phyloP scores from a whole-genome alignment of 2,888 invertebrate genomes.

The Dione vanillae region DNA sequence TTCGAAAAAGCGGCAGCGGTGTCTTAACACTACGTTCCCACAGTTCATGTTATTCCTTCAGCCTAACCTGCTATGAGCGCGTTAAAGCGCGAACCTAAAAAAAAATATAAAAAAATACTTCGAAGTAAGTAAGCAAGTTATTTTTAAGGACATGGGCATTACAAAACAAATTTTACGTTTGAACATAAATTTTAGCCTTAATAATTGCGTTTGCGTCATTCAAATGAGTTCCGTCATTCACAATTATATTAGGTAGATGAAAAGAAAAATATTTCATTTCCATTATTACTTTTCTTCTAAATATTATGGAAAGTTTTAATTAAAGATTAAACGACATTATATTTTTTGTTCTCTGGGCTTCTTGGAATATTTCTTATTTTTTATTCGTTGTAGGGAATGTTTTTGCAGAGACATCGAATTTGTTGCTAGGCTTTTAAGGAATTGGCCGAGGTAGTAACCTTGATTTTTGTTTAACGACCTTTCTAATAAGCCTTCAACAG shows the following conservation, averaged over 20 bases:
- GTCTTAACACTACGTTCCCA: too few relatives aligned
- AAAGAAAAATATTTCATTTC: constrained; percentile 54
- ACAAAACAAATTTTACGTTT: constrained; percentile 9
- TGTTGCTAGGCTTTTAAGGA: constrained; percentile 23
- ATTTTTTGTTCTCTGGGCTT: constrained; percentile 60
- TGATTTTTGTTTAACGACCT: constrained; percentile 10
- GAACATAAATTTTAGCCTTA: constrained; percentile 5
- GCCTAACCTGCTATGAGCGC: too few relatives aligned
- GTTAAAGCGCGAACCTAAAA: too few relatives aligned
- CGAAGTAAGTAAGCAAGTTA: too few relatives aligned
- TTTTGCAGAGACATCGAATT: constrained; percentile 7
- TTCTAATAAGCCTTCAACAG: constrained; percentile 14
- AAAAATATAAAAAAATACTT: too few relatives aligned
- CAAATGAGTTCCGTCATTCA: constrained; percentile 5
- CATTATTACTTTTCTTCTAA: constrained; percentile 62
- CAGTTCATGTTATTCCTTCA: too few relatives aligned
- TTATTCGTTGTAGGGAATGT: constrained; percentile 46
- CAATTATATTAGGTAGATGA: constrained; percentile 20
- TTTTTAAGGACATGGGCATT: too few relatives aligned
- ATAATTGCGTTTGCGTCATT: constrained; percentile 23
- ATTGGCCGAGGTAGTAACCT: constrained; percentile 19
- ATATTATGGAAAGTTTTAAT: constrained; percentile 70
- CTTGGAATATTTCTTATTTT: constrained; percentile 59
- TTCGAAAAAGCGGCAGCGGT: too few relatives aligned
- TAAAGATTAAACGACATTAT: constrained; percentile 71